Percentiles rank a stretch among this genome's conserved stretches.
phyloP scores from a whole-genome alignment of 2,888 invertebrate species.

The Oxyteleia sp. region DNA sequence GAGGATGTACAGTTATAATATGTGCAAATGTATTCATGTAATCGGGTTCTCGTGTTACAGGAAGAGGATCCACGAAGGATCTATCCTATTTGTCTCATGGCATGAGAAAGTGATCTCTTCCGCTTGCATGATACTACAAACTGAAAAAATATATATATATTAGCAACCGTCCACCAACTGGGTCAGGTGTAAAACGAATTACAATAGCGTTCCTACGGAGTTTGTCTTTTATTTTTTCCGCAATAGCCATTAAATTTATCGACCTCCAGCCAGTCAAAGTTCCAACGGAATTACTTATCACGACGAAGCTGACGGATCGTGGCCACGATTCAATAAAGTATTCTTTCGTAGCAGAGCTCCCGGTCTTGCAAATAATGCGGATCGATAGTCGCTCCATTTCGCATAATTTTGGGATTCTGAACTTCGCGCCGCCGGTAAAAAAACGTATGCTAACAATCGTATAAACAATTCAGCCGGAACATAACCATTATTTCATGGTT shows the following conservation, averaged over 20 bases:
- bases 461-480: constrained; percentile 19
- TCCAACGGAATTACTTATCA: constrained; percentile 21
- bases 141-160: constrained; percentile 3
- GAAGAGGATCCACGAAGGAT: background rate
- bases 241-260: constrained; percentile 20
- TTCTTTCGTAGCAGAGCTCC: background rate
- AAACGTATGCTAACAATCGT: constrained; percentile 21
- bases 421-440: background rate
- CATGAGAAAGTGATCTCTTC: background rate
- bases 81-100: background rate
- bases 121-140: background rate
- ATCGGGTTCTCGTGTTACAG: background rate
- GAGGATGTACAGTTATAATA: background rate
- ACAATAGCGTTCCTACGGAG: background rate
- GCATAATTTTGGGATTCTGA: constrained; percentile 9
- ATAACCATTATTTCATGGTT: constrained; percentile 22
- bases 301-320: background rate
- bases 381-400: constrained; percentile 9
- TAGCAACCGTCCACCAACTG: background rate
- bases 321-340: background rate
- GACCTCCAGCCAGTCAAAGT: constrained; percentile 27
- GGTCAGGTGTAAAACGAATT: constrained; percentile 6
- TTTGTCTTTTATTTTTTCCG: background rate
- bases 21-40: constrained; percentile 1
- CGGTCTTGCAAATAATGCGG: background rate